These are phyloP conservation scores for Dolichallabes microphthalmus DNA, from an alignment of 2,113 vertebrate species.

Conservation along the genomic window DNA sequence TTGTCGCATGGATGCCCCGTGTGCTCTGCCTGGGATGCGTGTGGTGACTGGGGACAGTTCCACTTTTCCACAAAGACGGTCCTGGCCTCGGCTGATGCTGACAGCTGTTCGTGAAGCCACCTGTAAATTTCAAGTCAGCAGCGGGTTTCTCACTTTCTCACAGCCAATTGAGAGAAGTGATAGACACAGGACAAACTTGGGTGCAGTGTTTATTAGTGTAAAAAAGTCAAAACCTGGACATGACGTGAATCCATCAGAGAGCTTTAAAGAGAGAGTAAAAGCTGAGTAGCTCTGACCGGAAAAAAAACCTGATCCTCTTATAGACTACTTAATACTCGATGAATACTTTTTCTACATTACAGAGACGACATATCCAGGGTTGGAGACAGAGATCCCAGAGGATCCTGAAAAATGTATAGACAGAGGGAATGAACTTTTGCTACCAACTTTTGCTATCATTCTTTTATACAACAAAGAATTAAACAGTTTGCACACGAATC, in stretches of 20 bases:
- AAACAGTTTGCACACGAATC: background rate
- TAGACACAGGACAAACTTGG: slow-evolving; percentile 11
- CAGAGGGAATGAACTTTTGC: background rate
- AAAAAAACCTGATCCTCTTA: slow-evolving; percentile 39
- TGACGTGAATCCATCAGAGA: slow-evolving; percentile 15
- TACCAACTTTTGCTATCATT: background rate
- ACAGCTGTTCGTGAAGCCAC: too few species aligned
- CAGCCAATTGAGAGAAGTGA: background rate
- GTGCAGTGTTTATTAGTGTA: slow-evolving; percentile 18
- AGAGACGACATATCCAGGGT: background rate
- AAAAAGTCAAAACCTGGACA: slow-evolving; percentile 41
- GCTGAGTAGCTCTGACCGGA: slow-evolving; percentile 4
- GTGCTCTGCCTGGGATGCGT: too few species aligned
- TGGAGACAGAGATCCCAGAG: background rate
- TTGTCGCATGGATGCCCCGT: too few species aligned
- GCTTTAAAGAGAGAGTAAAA: background rate
- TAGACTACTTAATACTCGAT: slow-evolving; percentile 13
- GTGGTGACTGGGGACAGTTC: too few species aligned
- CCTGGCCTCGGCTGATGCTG: too few species aligned
- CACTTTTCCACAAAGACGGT: too few species aligned
- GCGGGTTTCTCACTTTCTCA: background rate
- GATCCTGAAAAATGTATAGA: background rate
- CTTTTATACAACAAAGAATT: background rate
- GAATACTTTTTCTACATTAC: slow-evolving; percentile 22
- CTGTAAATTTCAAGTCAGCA: background rate